Conservation (phyloP, 1,140 invertebrate species). For the Drosophila micromelanica region DNA sequence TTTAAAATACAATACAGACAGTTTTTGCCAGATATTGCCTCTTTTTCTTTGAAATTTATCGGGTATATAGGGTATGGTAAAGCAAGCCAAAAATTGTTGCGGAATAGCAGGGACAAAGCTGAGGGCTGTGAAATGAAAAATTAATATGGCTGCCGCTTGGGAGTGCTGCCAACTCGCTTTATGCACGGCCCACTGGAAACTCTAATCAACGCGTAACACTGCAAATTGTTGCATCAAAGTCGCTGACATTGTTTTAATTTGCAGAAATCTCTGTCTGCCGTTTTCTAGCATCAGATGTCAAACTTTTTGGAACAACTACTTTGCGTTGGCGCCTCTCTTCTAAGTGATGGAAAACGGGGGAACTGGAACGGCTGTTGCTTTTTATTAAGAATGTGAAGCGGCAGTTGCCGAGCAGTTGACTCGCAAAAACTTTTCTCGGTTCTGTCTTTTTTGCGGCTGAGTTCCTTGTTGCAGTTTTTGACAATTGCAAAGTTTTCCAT, state of each 20-base stretch:
- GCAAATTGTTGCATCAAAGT: slow-evolving; percentile 60
- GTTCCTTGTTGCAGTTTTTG: slow-evolving; percentile 71
- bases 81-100: slow-evolving; percentile 6
- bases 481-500: slow-evolving; percentile 66
- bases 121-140: slow-evolving; percentile 38
- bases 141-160: slow-evolving; percentile 48
- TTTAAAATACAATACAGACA: too few relatives aligned
- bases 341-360: neutral
- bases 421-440: slow-evolving; percentile 38
- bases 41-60: neutral
- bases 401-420: slow-evolving; percentile 39
- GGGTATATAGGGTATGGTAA: neutral
- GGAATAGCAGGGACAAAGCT: slow-evolving; percentile 1
- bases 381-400: slow-evolving; percentile 45
- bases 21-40: too few relatives aligned
- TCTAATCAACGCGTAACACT: slow-evolving; percentile 59
- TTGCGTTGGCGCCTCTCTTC: slow-evolving; percentile 11
- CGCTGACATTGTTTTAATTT: slow-evolving; percentile 76
- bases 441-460: slow-evolving; percentile 55
- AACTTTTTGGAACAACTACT: slow-evolving; percentile 59
- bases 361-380: slow-evolving; percentile 5
- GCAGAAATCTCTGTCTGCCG: slow-evolving; percentile 38
- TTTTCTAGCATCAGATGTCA: slow-evolving; percentile 63
- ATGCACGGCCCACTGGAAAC: slow-evolving; percentile 17
- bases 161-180: slow-evolving; percentile 31